These are phyloP conservation scores for Onychorhynchus coronatus DNA, from an alignment of 2,113 vertebrate species.

Conservation along the genomic window DNA sequence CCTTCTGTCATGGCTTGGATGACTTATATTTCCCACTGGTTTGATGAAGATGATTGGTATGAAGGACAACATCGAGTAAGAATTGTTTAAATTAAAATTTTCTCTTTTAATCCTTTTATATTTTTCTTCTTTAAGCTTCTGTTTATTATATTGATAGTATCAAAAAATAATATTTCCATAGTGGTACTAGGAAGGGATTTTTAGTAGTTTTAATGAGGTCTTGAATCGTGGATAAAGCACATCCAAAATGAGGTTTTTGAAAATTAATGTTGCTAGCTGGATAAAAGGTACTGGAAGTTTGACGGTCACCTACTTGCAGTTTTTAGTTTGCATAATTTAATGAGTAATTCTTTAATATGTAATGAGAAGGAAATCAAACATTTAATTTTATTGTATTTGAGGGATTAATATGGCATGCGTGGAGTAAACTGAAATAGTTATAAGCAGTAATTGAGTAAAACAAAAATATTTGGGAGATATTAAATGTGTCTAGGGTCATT, in stretches of 20 bases:
- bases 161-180: neutral
- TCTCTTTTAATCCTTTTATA: neutral
- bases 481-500: neutral
- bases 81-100: slow-evolving; percentile 47
- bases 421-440: neutral
- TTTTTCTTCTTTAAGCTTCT: neutral
- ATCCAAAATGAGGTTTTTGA: neutral
- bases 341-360: neutral
- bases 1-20: slow-evolving; percentile 73
- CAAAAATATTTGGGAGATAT: neutral
- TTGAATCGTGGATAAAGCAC: neutral
- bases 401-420: neutral
- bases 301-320: neutral
- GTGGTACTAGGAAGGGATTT: neutral
- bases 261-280: neutral
- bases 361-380: neutral
- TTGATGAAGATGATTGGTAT: slow-evolving; percentile 81
- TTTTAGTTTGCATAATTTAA: neutral
- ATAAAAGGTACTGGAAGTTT: neutral
- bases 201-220: neutral
- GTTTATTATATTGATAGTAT: neutral
- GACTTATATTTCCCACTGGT: slow-evolving; percentile 76
- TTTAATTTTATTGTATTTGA: neutral
- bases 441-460: neutral
- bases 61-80: slow-evolving; percentile 80